A percentile compares a stretch with the other conserved stretches of the same genome.
phyloP scores from a whole-genome alignment of 2,113 vertebrate species.

The Marcusenius ussheri region DNA sequence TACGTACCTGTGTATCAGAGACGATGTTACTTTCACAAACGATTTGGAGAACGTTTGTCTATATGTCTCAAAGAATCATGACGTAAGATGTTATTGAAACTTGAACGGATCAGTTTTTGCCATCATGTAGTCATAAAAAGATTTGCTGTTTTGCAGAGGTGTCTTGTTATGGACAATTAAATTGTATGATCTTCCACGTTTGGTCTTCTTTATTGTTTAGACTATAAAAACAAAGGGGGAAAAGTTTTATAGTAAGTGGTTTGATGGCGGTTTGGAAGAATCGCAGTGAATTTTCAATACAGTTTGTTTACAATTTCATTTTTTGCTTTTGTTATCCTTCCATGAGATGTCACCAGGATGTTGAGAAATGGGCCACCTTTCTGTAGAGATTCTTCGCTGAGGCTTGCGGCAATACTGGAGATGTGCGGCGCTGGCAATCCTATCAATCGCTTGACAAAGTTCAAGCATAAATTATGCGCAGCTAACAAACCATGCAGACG shows the following conservation, averaged over 20 bases:
- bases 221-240: not conserved
- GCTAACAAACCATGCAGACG: slow-evolving; percentile 19
- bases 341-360: not conserved
- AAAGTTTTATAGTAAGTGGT: not conserved
- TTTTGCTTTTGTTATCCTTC: not conserved
- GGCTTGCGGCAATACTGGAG: not conserved
- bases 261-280: not conserved
- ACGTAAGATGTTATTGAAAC: slow-evolving; percentile 10
- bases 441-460: slow-evolving; percentile 15
- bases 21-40: not conserved
- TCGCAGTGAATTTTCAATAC: not conserved
- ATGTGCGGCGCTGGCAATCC: not conserved
- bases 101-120: not conserved
- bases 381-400: not conserved
- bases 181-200: not conserved
- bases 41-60: not conserved
- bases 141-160: not conserved
- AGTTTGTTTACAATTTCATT: not conserved
- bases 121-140: not conserved
- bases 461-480: slow-evolving; percentile 12
- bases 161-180: not conserved
- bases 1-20: not conserved
- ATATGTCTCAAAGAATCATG: not conserved
- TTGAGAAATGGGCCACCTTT: not conserved
- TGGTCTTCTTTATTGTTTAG: not conserved